Evolutionary conservation across 2,888 invertebrate genomes (phyloP).

Genomic region (Fragum whitleyi): DNA sequence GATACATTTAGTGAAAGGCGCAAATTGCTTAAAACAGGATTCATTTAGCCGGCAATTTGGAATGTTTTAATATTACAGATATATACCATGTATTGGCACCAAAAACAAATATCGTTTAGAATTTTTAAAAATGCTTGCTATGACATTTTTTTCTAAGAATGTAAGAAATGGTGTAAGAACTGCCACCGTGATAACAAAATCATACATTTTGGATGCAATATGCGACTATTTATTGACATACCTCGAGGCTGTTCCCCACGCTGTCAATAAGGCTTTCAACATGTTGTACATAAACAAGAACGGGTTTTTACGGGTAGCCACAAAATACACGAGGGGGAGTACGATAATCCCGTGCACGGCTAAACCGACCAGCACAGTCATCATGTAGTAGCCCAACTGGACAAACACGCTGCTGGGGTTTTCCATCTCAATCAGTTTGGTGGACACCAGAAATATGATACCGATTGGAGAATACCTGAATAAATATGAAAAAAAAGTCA

Average conservation of each 20-base stretch:
- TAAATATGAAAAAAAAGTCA: constrained; percentile 42
- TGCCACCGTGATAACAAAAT: too few relatives aligned
- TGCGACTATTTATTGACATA: too few relatives aligned
- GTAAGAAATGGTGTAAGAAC: too few relatives aligned
- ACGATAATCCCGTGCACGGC: constrained; percentile 96
- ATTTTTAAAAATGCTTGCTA: too few relatives aligned
- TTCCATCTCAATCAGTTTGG: constrained; percentile 95
- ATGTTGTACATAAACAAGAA: constrained; percentile 75
- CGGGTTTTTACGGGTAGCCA: constrained; percentile 81
- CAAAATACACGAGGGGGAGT: constrained; percentile 93
- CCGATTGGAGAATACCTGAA: constrained; percentile 84
- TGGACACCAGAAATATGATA: constrained; percentile 88
- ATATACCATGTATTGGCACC: too few relatives aligned
- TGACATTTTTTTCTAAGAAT: too few relatives aligned
- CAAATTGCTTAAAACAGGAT: too few relatives aligned
- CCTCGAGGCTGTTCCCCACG: constrained; percentile 84
- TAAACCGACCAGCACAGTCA: constrained; percentile 93
- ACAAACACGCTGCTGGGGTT: constrained; percentile 92
- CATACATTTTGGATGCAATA: too few relatives aligned
- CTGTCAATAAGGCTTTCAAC: constrained; percentile 88
- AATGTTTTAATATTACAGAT: too few relatives aligned
- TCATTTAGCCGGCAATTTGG: too few relatives aligned
- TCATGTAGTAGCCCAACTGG: constrained; percentile 94
- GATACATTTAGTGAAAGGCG: too few relatives aligned
- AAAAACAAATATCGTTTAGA: too few relatives aligned